Percentiles rank a stretch among this genome's conserved stretches.
Conservation (phyloP, 2,113 vertebrate species). For the Atractosteus spatula region DNA sequence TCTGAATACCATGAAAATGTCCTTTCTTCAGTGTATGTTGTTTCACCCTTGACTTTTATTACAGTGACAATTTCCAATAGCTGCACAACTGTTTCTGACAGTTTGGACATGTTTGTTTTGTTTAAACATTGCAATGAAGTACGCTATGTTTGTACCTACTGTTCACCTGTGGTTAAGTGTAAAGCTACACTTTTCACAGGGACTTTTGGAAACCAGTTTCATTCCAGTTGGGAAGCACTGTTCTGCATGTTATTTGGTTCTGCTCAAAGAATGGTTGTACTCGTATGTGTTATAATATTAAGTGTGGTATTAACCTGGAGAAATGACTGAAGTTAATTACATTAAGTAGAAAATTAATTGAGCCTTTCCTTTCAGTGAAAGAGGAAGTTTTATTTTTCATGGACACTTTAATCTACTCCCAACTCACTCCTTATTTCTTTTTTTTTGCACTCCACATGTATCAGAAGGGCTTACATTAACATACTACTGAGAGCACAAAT, state of each 20-base stretch:
- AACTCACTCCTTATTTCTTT: constrained; percentile 38
- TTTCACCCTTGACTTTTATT: constrained; percentile 39
- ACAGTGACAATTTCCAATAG: neutral
- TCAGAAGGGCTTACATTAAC: constrained; percentile 24
- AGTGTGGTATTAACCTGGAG: constrained; percentile 68
- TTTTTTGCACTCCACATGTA: neutral
- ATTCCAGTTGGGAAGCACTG: constrained; percentile 32
- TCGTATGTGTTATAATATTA: neutral
- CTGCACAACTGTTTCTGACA: neutral
- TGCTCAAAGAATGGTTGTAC: constrained; percentile 13
- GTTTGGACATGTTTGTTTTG: neutral
- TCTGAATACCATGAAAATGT: neutral
- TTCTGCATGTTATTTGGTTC: constrained; percentile 34
- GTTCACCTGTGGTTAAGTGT: neutral
- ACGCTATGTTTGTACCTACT: no score
- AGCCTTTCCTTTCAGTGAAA: constrained; percentile 22
- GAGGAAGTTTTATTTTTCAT: constrained; percentile 23
- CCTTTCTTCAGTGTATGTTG: constrained; percentile 7
- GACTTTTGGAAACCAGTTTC: constrained; percentile 21
- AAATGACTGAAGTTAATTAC: constrained; percentile 61
- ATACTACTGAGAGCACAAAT: constrained; percentile 33
- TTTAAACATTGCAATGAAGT: neutral
- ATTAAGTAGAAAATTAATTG: constrained; percentile 26
- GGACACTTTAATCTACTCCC: constrained; percentile 36
- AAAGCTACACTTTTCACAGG: constrained; percentile 21